Percentiles rank a stretch among this genome's conserved stretches.
phyloP scores from a whole-genome alignment of 2,113 vertebrate genomes.

The Okapia johnstoni region DNA sequence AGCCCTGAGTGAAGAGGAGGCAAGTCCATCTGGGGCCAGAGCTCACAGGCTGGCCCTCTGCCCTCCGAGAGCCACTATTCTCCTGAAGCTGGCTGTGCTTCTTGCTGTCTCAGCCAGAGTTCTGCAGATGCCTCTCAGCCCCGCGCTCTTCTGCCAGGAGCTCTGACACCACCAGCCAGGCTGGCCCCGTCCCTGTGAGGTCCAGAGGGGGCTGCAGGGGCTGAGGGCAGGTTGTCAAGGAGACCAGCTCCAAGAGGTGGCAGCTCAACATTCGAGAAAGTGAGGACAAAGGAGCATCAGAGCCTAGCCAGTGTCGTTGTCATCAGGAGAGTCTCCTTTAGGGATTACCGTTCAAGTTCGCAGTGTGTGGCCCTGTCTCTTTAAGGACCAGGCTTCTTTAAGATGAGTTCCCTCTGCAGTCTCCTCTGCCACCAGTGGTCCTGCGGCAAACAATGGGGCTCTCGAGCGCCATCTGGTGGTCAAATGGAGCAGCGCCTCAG shows the following conservation, averaged over 20 bases:
- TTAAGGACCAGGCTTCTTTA: slow-evolving; percentile 64
- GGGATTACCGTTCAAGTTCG: neutral
- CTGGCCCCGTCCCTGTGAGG: slow-evolving; percentile 3
- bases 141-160: slow-evolving; percentile 25
- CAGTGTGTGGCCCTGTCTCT: slow-evolving; percentile 24
- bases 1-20: neutral
- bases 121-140: slow-evolving; percentile 41
- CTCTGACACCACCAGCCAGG: slow-evolving; percentile 50
- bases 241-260: neutral
- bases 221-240: neutral
- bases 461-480: slow-evolving; percentile 57
- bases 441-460: slow-evolving; percentile 26
- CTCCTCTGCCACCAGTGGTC: neutral
- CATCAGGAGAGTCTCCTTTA: neutral
- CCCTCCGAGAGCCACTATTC: neutral
- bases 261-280: neutral
- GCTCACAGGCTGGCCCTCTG: neutral
- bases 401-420: slow-evolving; percentile 63
- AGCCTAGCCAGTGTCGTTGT: neutral
- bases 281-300: neutral
- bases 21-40: neutral
- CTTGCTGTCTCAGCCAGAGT: neutral
- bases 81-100: neutral
- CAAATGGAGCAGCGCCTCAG: neutral
- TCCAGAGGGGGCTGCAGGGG: neutral